These are phyloP conservation scores for Sciurus carolinensis DNA, from an alignment of 2,797 vertebrate species.

Conservation along the genomic window DNA sequence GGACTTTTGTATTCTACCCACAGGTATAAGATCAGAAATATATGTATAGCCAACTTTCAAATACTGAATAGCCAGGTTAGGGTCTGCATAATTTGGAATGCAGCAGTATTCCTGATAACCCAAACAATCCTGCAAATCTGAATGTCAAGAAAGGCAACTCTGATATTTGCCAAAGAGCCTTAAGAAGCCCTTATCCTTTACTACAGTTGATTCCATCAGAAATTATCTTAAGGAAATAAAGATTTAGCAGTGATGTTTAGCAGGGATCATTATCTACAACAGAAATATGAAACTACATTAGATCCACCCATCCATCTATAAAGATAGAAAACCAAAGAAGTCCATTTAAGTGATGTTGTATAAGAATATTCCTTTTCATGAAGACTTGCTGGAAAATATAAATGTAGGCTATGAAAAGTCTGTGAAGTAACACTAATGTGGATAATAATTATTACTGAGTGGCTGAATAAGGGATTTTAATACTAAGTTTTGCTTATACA, in stretches of 20 bases:
- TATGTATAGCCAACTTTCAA: background rate
- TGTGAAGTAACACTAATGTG: background rate
- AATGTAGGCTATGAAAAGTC: background rate
- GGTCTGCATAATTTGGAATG: background rate
- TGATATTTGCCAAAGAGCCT: constrained; percentile 50
- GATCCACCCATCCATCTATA: background rate
- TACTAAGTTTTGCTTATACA: constrained; percentile 23
- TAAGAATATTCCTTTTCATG: background rate
- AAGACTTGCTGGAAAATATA: background rate
- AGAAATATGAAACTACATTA: constrained; percentile 22
- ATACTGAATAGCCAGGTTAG: background rate
- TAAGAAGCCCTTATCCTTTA: constrained; percentile 2
- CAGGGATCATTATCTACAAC: background rate
- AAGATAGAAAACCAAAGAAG: constrained; percentile 8
- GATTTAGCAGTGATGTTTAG: background rate
- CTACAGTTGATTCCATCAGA: background rate
- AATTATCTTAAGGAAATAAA: constrained; percentile 21
- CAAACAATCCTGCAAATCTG: background rate
- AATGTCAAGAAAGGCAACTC: background rate
- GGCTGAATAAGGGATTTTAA: background rate
- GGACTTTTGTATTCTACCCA: background rate
- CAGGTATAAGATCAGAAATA: background rate
- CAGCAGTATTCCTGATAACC: background rate
- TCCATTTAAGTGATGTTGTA: background rate
- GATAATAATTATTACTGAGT: background rate